phyloP scores from a whole-genome alignment of 2,113 vertebrate species.

The Pelecanus crispus region DNA sequence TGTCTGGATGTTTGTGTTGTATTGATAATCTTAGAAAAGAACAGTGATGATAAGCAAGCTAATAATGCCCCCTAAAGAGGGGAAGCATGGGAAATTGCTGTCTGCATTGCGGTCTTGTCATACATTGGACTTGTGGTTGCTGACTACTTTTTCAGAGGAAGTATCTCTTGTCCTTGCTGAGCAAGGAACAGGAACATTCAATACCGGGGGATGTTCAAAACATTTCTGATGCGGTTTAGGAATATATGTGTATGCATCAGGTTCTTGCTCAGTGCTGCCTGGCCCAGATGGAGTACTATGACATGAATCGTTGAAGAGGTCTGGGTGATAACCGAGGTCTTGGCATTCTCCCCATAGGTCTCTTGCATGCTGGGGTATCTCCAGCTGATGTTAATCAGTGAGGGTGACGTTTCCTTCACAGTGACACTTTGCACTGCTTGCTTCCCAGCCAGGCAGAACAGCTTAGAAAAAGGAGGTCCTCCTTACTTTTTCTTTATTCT shows the following conservation, averaged over 20 bases:
- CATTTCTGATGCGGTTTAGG: not conserved
- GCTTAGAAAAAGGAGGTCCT: not conserved
- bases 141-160: not conserved
- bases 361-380: not conserved
- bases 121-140: not conserved
- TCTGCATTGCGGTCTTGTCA: not conserved
- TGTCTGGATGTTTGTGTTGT: not conserved
- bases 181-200: not conserved
- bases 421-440: not conserved
- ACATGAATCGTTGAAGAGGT: not conserved
- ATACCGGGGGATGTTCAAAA: not conserved
- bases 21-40: not conserved
- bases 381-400: not conserved
- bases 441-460: not conserved
- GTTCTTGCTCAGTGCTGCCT: not conserved
- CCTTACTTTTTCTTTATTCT: not conserved
- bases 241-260: rapidly evolving
- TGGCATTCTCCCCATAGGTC: not conserved
- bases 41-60: not conserved
- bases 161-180: not conserved
- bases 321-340: not conserved
- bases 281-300: not conserved
- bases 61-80: not conserved
- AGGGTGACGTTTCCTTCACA: not conserved
- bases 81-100: not conserved